Percentiles rank a stretch among this genome's conserved stretches.
phyloP scores from a whole-genome alignment of 2,113 vertebrate genomes.

The Sceloporus tristichus region DNA sequence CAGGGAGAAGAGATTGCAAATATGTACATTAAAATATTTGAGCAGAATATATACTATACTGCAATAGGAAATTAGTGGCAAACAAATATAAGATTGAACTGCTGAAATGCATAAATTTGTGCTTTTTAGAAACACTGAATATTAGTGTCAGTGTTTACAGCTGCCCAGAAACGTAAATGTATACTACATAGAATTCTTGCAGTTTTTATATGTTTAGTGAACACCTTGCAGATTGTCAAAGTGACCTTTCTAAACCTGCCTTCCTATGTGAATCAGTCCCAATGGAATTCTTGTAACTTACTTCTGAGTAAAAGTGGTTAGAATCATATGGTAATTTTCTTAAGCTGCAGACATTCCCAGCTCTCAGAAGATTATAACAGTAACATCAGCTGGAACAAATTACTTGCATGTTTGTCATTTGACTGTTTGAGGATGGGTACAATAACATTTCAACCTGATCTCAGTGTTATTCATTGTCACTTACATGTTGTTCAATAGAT shows the following conservation, averaged over 20 bases:
- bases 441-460: background rate
- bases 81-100: conserved; percentile 25
- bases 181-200: background rate
- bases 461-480: background rate
- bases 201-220: too few species aligned
- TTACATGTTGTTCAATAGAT: background rate
- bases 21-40: conserved; percentile 40
- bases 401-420: background rate
- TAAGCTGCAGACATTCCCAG: background rate
- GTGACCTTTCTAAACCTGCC: too few species aligned
- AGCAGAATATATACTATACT: conserved; percentile 23
- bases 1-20: conserved; percentile 45
- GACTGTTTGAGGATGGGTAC: background rate
- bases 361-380: background rate
- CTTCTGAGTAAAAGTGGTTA: background rate
- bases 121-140: background rate
- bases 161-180: background rate
- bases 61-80: conserved; percentile 13
- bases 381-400: background rate
- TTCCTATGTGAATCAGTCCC: background rate
- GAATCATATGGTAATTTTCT: background rate
- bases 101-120: background rate
- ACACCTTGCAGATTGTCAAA: background rate
- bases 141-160: background rate
- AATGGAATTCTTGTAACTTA: background rate